Percentiles rank a stretch among this genome's conserved stretches.
phyloP scores from a whole-genome alignment of 2,888 invertebrate species.

The Steromphala cineraria region DNA sequence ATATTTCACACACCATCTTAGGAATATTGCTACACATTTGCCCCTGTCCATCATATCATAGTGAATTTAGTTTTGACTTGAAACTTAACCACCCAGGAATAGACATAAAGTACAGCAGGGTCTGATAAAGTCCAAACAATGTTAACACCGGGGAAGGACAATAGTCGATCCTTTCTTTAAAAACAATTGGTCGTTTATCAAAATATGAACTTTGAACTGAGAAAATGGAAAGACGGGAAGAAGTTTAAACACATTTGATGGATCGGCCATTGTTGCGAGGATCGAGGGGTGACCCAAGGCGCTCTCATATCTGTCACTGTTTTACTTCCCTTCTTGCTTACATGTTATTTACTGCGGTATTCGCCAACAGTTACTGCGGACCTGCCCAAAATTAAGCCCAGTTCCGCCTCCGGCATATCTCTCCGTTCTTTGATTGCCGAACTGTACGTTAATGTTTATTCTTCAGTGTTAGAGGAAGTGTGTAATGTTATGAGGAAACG shows the following conservation, averaged over 20 bases:
- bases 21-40: too few species aligned
- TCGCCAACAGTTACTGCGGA: background rate
- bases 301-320: constrained; percentile 10
- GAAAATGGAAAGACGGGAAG: background rate
- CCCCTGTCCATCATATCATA: too few species aligned
- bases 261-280: constrained; percentile 1
- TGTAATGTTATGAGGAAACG: background rate
- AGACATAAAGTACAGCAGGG: too few species aligned
- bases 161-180: too few species aligned
- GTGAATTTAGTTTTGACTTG: too few species aligned
- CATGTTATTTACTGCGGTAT: constrained; percentile 12
- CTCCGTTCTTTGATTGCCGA: background rate
- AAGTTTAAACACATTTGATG: background rate
- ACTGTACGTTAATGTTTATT: background rate
- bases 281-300: background rate
- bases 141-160: too few species aligned
- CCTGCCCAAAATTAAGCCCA: background rate
- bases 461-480: background rate
- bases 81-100: too few species aligned
- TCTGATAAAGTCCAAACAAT: too few species aligned
- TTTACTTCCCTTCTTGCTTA: background rate
- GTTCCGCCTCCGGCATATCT: constrained; percentile 12
- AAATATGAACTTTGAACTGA: background rate
- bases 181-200: constrained; percentile 13
- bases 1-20: too few species aligned